Conservation (phyloP, 2,888 invertebrate genomes). For the Andrena minutula region DNA sequence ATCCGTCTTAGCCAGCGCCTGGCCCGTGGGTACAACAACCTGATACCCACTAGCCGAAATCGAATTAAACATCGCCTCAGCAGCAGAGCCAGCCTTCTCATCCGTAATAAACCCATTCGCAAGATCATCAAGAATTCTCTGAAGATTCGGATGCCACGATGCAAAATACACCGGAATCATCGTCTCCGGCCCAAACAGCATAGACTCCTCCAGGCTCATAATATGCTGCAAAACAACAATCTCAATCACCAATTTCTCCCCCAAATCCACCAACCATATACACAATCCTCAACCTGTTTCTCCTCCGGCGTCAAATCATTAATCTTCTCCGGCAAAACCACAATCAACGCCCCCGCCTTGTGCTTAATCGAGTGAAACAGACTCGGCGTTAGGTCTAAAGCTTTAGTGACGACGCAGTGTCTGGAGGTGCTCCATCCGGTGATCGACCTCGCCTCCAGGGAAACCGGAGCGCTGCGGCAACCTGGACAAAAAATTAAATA, state of each 20-base stretch:
- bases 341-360: constrained; percentile 94
- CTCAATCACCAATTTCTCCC: not conserved
- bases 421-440: constrained; percentile 94
- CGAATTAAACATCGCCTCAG: constrained; percentile 93
- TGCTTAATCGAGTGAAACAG: constrained; percentile 91
- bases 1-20: constrained; percentile 90
- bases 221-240: constrained; percentile 87
- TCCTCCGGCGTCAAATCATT: constrained; percentile 88
- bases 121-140: constrained; percentile 91
- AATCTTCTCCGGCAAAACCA: constrained; percentile 92
- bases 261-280: not conserved
- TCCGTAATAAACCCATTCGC: constrained; percentile 89
- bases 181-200: constrained; percentile 91
- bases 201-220: constrained; percentile 91
- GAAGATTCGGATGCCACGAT: constrained; percentile 90
- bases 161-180: constrained; percentile 96
- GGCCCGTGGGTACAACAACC: constrained; percentile 92
- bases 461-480: constrained; percentile 93
- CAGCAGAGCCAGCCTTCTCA: constrained; percentile 91
- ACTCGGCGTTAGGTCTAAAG: constrained; percentile 92
- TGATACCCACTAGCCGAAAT: constrained; percentile 98
- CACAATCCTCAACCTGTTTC: constrained; percentile 87
- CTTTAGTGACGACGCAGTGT: constrained; percentile 93
- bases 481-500: constrained; percentile 86
- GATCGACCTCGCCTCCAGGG: constrained; percentile 95